Base-by-base conservation (phyloP, 2,888 invertebrate species). In the Oscheius onirici region DNA sequence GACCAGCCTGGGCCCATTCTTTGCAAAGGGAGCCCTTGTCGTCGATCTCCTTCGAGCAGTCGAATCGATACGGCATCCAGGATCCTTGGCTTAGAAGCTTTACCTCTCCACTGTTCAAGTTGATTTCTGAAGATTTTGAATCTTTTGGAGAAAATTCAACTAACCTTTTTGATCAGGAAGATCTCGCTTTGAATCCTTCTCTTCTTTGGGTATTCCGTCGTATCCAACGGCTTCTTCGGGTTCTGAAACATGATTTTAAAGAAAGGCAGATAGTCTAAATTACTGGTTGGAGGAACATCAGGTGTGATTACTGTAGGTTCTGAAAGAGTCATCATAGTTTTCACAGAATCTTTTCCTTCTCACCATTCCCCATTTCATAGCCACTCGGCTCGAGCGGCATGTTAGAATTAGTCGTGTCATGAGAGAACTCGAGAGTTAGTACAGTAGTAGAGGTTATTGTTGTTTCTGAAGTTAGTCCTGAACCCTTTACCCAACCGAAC, bases 1-100 rank as follows among this genome's bases (percentile, higher is more conserved):
- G 76, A 20, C 84, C 84, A 24, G 75, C 78, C 0, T 60, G 60
- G 1, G 82, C 84, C 84, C 84, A 84, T 15, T 81, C 78, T 60
- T 77, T 75, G 44, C 79, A 79, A 26, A 80, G 73, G n/a, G 63
- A 52, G 13, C 83, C 83, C 34, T 80, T 75, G 11, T 83, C 81
- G 57, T 83, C 83, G 15, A 72, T 75, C 66, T 83, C 83, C 49
- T 52, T 71, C 13, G 68, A 75, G 60, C 83, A 83, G 71, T 83
- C 76, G 73, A 83, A 79, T 52, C 67, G 69, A 52, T 75, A 83
- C 43, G 82, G 83, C 26, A 73, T 75, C 83, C 83, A 46, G 1
- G 34, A 34, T 58, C 46, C 15, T 13, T 51, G 13, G 2, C 54
- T 66, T 1, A n/a, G 6, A 10, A 41, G 15, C 10, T 66, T 66